Evolutionary conservation across 1,140 invertebrate genomes (phyloP), one percentile per base, ranked within the genome.

Genomic region (Helicorthomorpha holstii): DNA sequence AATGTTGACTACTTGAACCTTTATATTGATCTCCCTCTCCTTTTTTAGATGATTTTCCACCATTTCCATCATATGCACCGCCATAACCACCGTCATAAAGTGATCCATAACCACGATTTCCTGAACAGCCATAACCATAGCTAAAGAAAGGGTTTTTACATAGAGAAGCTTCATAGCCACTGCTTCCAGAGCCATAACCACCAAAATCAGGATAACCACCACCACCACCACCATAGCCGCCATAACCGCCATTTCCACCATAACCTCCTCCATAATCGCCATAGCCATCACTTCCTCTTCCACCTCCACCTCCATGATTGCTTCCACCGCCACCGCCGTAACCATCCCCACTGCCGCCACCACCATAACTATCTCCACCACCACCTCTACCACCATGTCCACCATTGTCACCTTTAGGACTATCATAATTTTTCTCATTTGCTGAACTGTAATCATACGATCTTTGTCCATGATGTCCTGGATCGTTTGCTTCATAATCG

Each of bases 401-500:
- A 22, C 44, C 44, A 7, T 12, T 12, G 19, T 46, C 19, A 7
- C 44, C 44, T 25, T 46, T 4, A 7, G 4, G 4, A 19, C 44
- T 19, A 34, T 34, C 29, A 19, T 41, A 41, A 41, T 12, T 12
- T 25, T 46, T 46, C 7, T 25, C 7, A 25, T 46, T 46, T 25
- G 19, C 4, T 7, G 44, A 7, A 21, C 44, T 19, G 21, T 46
- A 46, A 46, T 46, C 25, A 19, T 46, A 46, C 12, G 44, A 21
- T 4, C 7, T 10, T 7, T 7, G 21, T 7, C 19, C 4, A 46
- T 46, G 44, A 7, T 46, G 19, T 4, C 44, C 44, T 7, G 44
- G 44, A 46, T 46, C 44, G 21, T 46, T 46, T 46, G 7, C 21
- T 46, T 46, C 44, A 25, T 46, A 46, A 19, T 46, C 44, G 21